Percentiles rank a stretch among this genome's conserved stretches.
Conservation (phyloP, 2,888 invertebrate genomes). For the Busseola fusca region DNA sequence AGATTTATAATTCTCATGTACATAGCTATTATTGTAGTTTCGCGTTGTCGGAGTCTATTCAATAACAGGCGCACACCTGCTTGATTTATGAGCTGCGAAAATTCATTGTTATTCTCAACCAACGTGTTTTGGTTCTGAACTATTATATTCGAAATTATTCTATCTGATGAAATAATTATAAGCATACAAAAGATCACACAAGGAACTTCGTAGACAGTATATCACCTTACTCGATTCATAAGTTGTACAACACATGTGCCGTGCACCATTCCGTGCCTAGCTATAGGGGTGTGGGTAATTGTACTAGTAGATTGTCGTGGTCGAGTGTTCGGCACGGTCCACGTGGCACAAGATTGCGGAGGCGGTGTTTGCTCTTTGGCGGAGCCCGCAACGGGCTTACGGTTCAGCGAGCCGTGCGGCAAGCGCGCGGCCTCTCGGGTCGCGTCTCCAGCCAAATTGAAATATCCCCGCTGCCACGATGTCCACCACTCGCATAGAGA, state of each 20-base stretch:
- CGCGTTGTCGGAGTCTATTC: conserved; percentile 78
- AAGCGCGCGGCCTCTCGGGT: conserved; percentile 85
- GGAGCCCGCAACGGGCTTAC: conserved; percentile 85
- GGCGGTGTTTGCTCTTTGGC: conserved; percentile 89
- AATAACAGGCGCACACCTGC: conserved; percentile 82
- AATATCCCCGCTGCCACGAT: conserved; percentile 83
- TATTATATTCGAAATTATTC: conserved; percentile 60
- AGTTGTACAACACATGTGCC: conserved; percentile 42
- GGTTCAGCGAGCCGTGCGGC: conserved; percentile 87
- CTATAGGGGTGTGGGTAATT: conserved; percentile 77
- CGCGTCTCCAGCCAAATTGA: conserved; percentile 88
- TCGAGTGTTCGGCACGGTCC: conserved; percentile 86
- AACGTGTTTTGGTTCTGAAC: conserved; percentile 75
- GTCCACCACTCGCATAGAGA: conserved; percentile 72
- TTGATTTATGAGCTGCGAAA: conserved; percentile 82
- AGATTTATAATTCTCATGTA: conserved; percentile 67
- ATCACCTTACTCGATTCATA: conserved; percentile 30
- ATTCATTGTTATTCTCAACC: conserved; percentile 84
- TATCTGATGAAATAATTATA: conserved; percentile 33
- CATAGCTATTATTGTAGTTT: conserved; percentile 77
- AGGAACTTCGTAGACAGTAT: background rate
- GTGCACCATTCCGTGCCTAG: conserved; percentile 54
- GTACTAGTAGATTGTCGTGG: conserved; percentile 84
- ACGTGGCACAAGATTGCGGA: conserved; percentile 88
- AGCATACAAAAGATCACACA: conserved; percentile 6